Evolutionary conservation across 2,888 invertebrate species (phyloP).

Genomic region (Panzeria rudis): DNA sequence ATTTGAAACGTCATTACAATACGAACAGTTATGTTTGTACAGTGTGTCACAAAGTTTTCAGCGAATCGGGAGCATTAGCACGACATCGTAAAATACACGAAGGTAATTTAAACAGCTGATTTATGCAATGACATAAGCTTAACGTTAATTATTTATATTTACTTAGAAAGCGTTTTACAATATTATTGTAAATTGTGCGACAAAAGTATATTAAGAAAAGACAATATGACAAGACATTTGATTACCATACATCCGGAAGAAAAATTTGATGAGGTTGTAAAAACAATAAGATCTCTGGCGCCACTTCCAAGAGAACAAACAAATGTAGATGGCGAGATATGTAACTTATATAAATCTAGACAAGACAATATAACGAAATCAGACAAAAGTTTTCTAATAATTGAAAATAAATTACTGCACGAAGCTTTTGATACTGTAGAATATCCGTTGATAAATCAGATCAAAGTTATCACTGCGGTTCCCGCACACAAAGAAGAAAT

Average conservation of each 20-base stretch:
- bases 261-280: slow-evolving; percentile 75
- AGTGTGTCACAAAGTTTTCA: slow-evolving; percentile 88
- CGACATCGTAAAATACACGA: slow-evolving; percentile 89
- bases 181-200: slow-evolving; percentile 89
- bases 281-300: slow-evolving; percentile 64
- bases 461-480: slow-evolving; percentile 54
- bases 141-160: neutral
- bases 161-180: slow-evolving; percentile 86
- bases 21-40: slow-evolving; percentile 86
- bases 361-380: neutral
- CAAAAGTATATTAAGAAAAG: slow-evolving; percentile 89
- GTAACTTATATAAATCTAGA: neutral
- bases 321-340: slow-evolving; percentile 6
- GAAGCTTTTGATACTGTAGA: slow-evolving; percentile 19
- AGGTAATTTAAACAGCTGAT: slow-evolving; percentile 83
- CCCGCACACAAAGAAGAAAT: slow-evolving; percentile 6
- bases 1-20: slow-evolving; percentile 85
- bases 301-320: neutral
- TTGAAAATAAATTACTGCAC: slow-evolving; percentile 50
- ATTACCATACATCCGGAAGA: slow-evolving; percentile 89
- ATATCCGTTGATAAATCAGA: slow-evolving; percentile 44
- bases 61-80: slow-evolving; percentile 88
- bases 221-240: slow-evolving; percentile 90
- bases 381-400: slow-evolving; percentile 20
- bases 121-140: neutral